Evolutionary conservation across 2,113 vertebrate genomes (phyloP).

Genomic region (Corythornis vintsioides): DNA sequence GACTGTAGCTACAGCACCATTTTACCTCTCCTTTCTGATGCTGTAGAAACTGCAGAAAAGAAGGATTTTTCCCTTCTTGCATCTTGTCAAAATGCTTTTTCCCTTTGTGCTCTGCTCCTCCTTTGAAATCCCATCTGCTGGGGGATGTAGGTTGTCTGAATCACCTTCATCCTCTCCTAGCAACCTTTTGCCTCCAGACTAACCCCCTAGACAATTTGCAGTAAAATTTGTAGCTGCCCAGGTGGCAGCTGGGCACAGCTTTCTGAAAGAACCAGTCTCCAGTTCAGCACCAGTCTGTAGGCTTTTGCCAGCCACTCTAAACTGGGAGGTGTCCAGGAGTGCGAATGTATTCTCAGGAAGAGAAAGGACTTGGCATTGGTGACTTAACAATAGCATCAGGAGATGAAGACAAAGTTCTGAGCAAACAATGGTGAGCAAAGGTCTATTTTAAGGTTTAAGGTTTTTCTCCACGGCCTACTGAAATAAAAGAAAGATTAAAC

Average conservation of each 20-base stretch:
- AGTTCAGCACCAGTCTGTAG: not conserved
- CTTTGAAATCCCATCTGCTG: not conserved
- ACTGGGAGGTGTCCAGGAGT: not conserved
- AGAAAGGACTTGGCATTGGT: not conserved
- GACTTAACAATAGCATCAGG: not conserved
- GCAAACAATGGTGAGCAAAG: not conserved
- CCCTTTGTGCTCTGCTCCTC: not conserved
- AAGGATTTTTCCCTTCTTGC: not conserved
- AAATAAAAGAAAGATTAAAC: not conserved
- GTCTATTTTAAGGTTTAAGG: not conserved
- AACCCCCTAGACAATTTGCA: conserved; percentile 6
- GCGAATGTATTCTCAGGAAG: not conserved
- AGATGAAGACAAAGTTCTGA: not conserved
- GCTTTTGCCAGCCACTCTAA: not conserved
- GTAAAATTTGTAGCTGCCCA: not conserved
- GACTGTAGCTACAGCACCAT: not conserved
- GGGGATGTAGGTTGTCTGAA: not conserved
- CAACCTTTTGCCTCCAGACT: conserved; percentile 39
- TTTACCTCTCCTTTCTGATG: not conserved
- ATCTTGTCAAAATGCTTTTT: not conserved
- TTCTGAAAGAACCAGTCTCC: not conserved
- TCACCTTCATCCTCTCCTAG: conserved; percentile 40
- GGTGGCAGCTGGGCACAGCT: conserved; percentile 17
- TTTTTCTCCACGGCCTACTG: not conserved
- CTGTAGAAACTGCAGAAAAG: not conserved